A percentile compares a stretch with the other conserved stretches of the same genome.
phyloP scores from a whole-genome alignment of 2,113 vertebrate species.

The Gnathonemus longibarbis region DNA sequence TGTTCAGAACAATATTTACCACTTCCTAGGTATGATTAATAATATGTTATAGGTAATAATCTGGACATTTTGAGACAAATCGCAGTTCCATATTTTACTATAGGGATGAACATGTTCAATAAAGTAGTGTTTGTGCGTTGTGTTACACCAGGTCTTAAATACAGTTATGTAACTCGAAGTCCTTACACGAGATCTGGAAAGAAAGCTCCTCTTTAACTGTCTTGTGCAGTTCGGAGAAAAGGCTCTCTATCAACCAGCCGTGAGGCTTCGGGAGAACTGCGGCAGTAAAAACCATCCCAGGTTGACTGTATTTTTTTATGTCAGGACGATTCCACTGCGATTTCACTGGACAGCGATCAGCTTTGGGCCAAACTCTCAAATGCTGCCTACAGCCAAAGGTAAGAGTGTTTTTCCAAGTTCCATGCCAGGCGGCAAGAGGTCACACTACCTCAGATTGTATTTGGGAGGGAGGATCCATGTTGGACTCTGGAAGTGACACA shows the following conservation, averaged over 20 bases:
- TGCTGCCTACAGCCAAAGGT: background rate
- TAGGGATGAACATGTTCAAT: background rate
- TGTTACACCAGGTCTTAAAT: background rate
- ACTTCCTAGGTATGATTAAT: background rate
- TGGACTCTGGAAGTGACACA: background rate
- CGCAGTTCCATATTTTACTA: background rate
- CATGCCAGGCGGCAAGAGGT: background rate
- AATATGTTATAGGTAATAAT: background rate
- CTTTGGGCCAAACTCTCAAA: background rate
- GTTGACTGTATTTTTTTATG: background rate
- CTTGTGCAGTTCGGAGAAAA: background rate
- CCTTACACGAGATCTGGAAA: background rate
- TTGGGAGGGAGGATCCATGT: background rate
- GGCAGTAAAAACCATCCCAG: background rate
- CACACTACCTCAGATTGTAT: background rate
- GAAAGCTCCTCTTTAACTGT: background rate
- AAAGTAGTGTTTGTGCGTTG: background rate
- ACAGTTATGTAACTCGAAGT: background rate
- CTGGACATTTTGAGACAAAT: background rate
- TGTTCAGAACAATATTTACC: background rate
- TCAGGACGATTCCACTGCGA: background rate
- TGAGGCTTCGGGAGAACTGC: background rate
- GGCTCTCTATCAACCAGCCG: background rate
- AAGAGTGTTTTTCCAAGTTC: background rate
- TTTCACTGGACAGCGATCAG: background rate